A percentile compares a stretch with the other conserved stretches of the same genome.
Conservation (phyloP, 1,140 invertebrate species). For the Alviniconcha marisindica region DNA sequence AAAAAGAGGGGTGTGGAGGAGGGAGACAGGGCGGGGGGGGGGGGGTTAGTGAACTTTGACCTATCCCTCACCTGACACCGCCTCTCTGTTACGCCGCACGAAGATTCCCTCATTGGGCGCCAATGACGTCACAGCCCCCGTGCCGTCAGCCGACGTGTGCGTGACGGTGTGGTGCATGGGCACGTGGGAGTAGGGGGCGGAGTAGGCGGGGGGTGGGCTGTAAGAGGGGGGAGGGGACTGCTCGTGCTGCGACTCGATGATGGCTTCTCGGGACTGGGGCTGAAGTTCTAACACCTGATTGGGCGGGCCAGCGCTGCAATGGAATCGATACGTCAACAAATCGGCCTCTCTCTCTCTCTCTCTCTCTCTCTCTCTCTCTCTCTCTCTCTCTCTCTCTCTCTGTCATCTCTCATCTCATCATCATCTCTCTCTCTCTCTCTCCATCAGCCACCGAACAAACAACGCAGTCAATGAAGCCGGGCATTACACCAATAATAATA, state of each 20-base stretch:
- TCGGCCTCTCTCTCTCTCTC: too few relatives aligned
- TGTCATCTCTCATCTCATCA: too few relatives aligned
- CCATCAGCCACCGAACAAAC: too few relatives aligned
- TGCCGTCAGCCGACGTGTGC: slow-evolving; percentile 74
- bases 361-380: too few relatives aligned
- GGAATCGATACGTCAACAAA: slow-evolving; percentile 1
- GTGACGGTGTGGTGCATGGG: slow-evolving; percentile 64
- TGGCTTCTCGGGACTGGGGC: slow-evolving; percentile 34
- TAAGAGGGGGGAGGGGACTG: slow-evolving; percentile 27
- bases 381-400: too few relatives aligned
- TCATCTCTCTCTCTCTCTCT: too few relatives aligned
- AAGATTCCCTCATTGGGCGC: slow-evolving; percentile 69
- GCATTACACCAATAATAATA: too few relatives aligned
- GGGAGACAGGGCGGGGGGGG: too few relatives aligned
- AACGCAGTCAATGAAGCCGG: too few relatives aligned
- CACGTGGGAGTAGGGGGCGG: slow-evolving; percentile 50
- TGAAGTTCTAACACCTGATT: slow-evolving; percentile 50
- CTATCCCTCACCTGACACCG: background rate
- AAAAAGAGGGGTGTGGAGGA: too few relatives aligned
- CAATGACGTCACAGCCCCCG: slow-evolving; percentile 79
- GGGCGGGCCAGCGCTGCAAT: slow-evolving; percentile 56
- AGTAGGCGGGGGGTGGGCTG: slow-evolving; percentile 58
- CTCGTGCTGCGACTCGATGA: background rate
- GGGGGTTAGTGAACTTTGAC: too few relatives aligned
- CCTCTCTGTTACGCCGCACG: slow-evolving; percentile 39